Percentiles rank a stretch among this genome's conserved stretches.
phyloP scores from a whole-genome alignment of 37 sponge, comb jelly and placozoan species.

The Crambe crambe region DNA sequence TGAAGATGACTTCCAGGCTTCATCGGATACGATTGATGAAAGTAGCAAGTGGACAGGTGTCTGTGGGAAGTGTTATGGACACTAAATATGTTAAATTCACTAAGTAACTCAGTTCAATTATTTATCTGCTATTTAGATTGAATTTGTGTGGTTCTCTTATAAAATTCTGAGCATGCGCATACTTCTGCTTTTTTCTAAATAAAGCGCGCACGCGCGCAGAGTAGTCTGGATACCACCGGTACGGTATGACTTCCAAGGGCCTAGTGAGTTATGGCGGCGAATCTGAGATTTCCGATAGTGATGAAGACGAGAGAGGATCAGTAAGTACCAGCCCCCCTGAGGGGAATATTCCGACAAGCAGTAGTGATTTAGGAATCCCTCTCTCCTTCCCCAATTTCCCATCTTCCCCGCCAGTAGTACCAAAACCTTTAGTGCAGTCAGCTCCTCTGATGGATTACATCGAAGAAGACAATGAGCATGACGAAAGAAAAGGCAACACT shows the following conservation, averaged over 20 bases:
- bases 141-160: no score
- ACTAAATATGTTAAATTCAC: no score
- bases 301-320: slow-evolving; percentile 37
- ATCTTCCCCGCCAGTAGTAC: slow-evolving; percentile 7
- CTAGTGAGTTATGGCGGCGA: slow-evolving; percentile 56
- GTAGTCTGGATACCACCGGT: no score
- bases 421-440: slow-evolving; percentile 32
- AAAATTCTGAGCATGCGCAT: no score
- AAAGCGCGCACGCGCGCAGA: no score
- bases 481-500: slow-evolving; percentile 32
- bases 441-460: slow-evolving; percentile 66
- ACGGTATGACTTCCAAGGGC: no score
- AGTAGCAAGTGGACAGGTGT: slow-evolving; percentile 9
- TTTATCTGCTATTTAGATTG: no score
- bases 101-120: no score
- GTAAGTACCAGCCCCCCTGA: slow-evolving; percentile 5
- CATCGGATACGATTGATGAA: slow-evolving; percentile 29
- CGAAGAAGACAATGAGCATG: slow-evolving; percentile 50
- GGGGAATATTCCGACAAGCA: not conserved
- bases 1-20: slow-evolving; percentile 19
- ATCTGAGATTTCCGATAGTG: slow-evolving; percentile 57
- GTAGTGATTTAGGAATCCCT: slow-evolving; percentile 34
- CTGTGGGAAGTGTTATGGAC: not conserved
- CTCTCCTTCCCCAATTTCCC: not conserved
- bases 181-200: no score